Base-by-base conservation (phyloP, 2,888 invertebrate species). In the Yponomeuta plumbellus region DNA sequence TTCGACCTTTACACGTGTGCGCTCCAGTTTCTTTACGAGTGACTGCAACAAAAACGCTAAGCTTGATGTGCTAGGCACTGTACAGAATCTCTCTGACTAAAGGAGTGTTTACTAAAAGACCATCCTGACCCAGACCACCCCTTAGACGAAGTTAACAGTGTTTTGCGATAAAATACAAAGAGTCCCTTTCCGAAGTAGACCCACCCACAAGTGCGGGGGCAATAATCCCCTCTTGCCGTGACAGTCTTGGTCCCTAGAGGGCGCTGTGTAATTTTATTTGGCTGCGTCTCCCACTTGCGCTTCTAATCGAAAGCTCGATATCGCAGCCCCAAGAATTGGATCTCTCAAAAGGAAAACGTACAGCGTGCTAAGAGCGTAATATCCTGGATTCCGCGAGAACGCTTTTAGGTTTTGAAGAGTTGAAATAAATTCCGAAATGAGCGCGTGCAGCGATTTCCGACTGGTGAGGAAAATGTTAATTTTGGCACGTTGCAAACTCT, bases 171-270 rank as follows among this genome's bases (percentile, higher is more conserved):
- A 8, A 34, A 34, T 1, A 34, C 5, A 34, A 8, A 34, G 1
- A 6, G 8, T 34, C 8, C 1, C 3, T 34, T 8, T 34, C 6
- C 8, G 5, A 34, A 52, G 44, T 52, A 52, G 44, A 13, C 44
- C 44, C 44, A 13, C 17, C 44, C 44, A 52, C 75, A 79, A 87
- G 85, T 83, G 84, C 80, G 83, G 77, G 73, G 77, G 78, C 82
- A 86, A 83, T 86, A 88, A 88, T 88, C 85, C 84, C 80, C 76
- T 81, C 26, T 76, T 80, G 84, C 80, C 81, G 80, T 80, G 81
- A 79, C 79, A 84, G 81, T 76, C 74, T 73, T 70, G 69, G 71
- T 75, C 79, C 77, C 79, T 76, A 71, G 78, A 77, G 80, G 78
- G 77, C 75, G 61, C 80, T 83, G 76, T 78, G 85, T 83, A 84